Base-by-base conservation (phyloP, 2,888 invertebrate species). In the Chrysodeixis includens region DNA sequence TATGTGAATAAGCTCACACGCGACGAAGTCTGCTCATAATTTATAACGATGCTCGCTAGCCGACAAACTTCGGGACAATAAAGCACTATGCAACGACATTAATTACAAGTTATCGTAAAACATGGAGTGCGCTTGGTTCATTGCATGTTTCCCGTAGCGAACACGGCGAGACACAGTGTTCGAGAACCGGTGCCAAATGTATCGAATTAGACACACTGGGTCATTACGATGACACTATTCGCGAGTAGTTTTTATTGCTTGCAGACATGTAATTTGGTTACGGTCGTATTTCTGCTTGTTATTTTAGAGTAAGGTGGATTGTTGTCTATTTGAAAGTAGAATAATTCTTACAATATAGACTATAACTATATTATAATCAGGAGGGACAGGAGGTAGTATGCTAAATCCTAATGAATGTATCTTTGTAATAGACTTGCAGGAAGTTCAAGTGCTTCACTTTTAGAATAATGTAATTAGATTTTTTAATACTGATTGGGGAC, bases 31-130 rank as follows among this genome's bases (percentile, higher is more conserved):
- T 69, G 74, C 71, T 73, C 85, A 86, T 90, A 88, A 88, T 86
- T 90, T 86, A 90, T 83, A 76, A 77, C 79, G 81, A 81, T 79
- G 79, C 82, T 79, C 84, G 71, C 82, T 64, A 78, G 76, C 77
- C 79, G 84, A 82, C 84, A 79, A 83, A 88, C 84, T 86, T 82
- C 82, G 83, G 86, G 79, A 90, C 89, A 90, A 90, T 91, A 90
- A 90, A 92, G 89, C 89, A 85, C 86, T 86, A 84, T 86, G 87
- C 86, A 83, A 83, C 81, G 88, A 90, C 92, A 90, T 92, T 92
- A 91, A 92, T 92, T 90, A 92, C 88, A 84, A 90, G 85, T 89
- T 91, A 91, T 92, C 88, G 88, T 90, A 90, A 91, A 90, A 87
- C 86, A 87, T 85, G 86, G 75, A 80, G 83, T 82, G 71, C 69